Evolutionary conservation across 2,888 invertebrate genomes (phyloP).

Genomic region (Halictus ligatus): DNA sequence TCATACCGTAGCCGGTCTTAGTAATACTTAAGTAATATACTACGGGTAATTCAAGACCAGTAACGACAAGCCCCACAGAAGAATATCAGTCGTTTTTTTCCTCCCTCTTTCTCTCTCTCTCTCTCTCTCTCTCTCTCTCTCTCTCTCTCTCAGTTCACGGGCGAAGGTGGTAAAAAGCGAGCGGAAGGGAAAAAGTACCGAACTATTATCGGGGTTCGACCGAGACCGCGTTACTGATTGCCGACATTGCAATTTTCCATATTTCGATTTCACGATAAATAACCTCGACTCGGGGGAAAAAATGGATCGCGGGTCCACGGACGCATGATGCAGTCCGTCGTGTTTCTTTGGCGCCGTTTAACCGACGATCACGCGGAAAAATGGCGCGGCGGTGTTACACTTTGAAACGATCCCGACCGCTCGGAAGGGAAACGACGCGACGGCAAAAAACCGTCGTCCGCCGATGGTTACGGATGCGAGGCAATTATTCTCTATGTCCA

Average conservation of each 20-base stretch:
- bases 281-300: neutral
- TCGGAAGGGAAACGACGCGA: conserved; percentile 20
- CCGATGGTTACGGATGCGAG: conserved; percentile 31
- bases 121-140: too few species aligned
- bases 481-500: conserved; percentile 47
- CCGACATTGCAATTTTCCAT: conserved; percentile 33
- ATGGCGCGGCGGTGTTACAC: conserved; percentile 35
- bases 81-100: neutral
- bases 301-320: neutral
- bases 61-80: conserved; percentile 24
- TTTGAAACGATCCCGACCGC: conserved; percentile 19
- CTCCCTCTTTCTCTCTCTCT: neutral
- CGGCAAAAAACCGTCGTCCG: conserved; percentile 38
- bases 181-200: conserved; percentile 4
- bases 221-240: conserved; percentile 21
- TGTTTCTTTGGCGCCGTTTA: conserved; percentile 2
- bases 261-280: conserved; percentile 32
- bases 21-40: conserved; percentile 35
- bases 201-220: conserved; percentile 40
- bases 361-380: conserved; percentile 17
- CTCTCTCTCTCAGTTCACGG: too few species aligned
- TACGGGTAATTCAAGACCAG: conserved; percentile 36
- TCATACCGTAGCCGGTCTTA: conserved; percentile 3
- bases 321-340: neutral
- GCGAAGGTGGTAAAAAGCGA: neutral